Evolutionary conservation across 2,888 invertebrate species (phyloP).

Genomic region (Pandemis corylana): DNA sequence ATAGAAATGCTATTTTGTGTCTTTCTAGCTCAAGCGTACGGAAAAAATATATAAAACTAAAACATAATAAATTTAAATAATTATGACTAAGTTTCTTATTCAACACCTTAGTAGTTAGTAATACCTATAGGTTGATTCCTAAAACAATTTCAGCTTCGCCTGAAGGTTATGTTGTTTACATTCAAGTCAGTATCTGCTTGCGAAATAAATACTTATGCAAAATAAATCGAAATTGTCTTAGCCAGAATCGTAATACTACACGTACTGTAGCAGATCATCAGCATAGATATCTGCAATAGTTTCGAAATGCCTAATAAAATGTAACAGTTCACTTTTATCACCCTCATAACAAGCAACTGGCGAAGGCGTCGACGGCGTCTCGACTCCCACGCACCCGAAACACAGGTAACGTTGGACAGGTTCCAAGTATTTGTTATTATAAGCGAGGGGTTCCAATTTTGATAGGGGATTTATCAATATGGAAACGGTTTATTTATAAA

Average conservation of each 20-base stretch:
- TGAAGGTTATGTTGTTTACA: not conserved
- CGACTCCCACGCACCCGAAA: conserved; percentile 50
- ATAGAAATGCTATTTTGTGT: too few species aligned
- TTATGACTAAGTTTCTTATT: too few species aligned
- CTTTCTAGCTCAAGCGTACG: too few species aligned
- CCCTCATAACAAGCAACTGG: conserved; percentile 46
- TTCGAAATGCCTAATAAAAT: conserved; percentile 17
- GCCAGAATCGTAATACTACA: not conserved
- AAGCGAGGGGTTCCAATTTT: not conserved
- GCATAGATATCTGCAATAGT: conserved; percentile 4
- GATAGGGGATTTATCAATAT: not conserved
- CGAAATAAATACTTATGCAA: not conserved
- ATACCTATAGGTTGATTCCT: too few species aligned
- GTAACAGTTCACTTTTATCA: conserved; percentile 34
- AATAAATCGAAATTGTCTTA: not conserved
- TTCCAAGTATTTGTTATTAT: not conserved
- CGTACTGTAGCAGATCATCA: not conserved
- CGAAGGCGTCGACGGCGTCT: conserved; percentile 58
- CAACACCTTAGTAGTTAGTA: too few species aligned
- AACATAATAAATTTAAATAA: too few species aligned
- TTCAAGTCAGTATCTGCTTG: not conserved
- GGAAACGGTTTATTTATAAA: too few species aligned
- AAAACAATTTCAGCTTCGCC: not conserved
- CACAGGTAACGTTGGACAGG: conserved; percentile 47
- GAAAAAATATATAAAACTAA: too few species aligned